Conservation (phyloP, 2,113 vertebrate genomes). For the Podocnemis expansa region DNA sequence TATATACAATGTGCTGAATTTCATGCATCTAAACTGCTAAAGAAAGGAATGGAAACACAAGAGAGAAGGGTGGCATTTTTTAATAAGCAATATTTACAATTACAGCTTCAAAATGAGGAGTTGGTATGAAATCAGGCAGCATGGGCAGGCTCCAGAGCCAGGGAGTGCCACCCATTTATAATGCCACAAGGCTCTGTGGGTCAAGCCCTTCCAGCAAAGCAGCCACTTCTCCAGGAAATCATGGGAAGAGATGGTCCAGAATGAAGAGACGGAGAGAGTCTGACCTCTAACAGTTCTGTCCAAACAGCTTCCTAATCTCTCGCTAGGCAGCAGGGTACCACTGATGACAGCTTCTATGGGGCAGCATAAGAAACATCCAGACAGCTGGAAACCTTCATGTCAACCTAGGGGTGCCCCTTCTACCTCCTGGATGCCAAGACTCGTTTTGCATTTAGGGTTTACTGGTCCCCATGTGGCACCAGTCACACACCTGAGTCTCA, state of each 20-base stretch:
- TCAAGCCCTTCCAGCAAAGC: not conserved
- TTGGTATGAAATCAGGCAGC: not conserved
- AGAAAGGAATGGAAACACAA: not conserved
- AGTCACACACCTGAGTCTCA: not conserved
- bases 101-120: not conserved
- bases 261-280: not conserved
- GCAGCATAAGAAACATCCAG: too few relatives aligned
- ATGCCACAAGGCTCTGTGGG: not conserved
- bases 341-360: not conserved
- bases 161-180: not conserved
- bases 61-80: not conserved
- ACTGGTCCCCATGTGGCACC: not conserved
- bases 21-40: not conserved
- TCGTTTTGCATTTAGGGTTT: not conserved
- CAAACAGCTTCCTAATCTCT: not conserved
- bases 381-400: not conserved
- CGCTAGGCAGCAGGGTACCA: too few relatives aligned
- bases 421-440: not conserved
- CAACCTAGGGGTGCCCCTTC: not conserved
- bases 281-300: not conserved
- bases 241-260: not conserved
- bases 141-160: not conserved
- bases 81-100: not conserved
- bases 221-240: not conserved
- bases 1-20: not conserved